Base-by-base conservation (phyloP, 92 coral and sea anemone genomes). In the Galaxea fascicularis region DNA sequence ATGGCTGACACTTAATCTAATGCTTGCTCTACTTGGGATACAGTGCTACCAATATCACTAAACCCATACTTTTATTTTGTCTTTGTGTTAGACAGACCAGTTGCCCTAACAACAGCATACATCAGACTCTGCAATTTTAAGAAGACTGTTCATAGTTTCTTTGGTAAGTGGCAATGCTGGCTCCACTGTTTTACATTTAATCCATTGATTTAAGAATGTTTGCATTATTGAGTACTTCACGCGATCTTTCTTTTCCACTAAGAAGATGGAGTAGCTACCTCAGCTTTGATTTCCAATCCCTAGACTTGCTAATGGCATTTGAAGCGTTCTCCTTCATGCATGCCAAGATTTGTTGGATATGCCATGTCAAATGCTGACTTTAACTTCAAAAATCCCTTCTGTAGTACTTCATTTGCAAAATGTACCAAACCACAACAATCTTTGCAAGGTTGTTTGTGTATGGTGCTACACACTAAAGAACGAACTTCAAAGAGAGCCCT, bases 301-400 rank as follows among this genome's bases (percentile, higher is more conserved):
- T 0, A 79, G 64, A 1, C 63, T 52, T 30, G 53, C 85, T 30
- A 65, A 4, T n/a, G 85, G 85, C 85, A 79, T 79, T 51, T 79
- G 75, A 1, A 79, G 51, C 51, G 66, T 10, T 29, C 26, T 20
- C 28, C 85, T 45, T 79, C 41, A n/a, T 3, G 85, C 85, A 28
- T 65, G 22, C 47, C 11, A 31, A 45, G 85, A 12, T 27, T 66
- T 65, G 30, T 79, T 62, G 90, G 90, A 69, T 52, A 53, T 70
- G 62, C 86, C 74, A 87, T 73, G 72, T 13, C 72, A 80, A 62
- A 87, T 27, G 90, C 90, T 51, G 86, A 69, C 76, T 45, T 87
- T 4, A 87, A 58, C 56, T 28, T 26, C 49, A 87, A 25, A 52
- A 87, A 87, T 0, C 90, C 90, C 47, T 80, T 58, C 41, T 70